Percentiles rank a stretch among this genome's conserved stretches.
phyloP scores from a whole-genome alignment of 2,113 vertebrate genomes.

The Heterotilapia buettikoferi region DNA sequence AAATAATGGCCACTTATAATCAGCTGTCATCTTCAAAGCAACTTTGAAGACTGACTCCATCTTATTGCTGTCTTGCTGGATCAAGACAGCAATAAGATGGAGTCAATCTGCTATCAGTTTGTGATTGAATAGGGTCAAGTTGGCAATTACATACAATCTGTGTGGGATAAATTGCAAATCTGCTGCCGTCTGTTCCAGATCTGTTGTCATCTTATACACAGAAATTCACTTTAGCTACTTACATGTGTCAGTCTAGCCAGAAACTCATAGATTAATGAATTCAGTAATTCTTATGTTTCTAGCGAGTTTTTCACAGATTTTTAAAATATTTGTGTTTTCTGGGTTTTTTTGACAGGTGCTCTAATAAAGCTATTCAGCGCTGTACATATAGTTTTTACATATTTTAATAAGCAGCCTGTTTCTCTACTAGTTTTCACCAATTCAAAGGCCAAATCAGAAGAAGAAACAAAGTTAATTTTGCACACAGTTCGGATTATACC shows the following conservation, averaged over 20 bases:
- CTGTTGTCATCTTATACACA: neutral
- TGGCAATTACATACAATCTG: neutral
- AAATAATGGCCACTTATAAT: neutral
- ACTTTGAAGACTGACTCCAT: neutral
- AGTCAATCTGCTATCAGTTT: neutral
- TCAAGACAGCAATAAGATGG: neutral
- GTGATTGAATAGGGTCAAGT: neutral
- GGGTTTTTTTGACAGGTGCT: fast-evolving
- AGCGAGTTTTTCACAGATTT: neutral
- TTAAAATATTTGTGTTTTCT: neutral
- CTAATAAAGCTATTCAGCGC: neutral
- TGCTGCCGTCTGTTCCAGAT: neutral
- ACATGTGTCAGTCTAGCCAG: neutral
- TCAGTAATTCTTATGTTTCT: neutral
- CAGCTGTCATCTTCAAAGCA: neutral
- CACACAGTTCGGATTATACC: neutral
- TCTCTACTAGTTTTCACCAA: neutral
- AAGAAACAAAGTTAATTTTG: neutral
- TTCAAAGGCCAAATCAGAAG: neutral
- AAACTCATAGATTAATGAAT: neutral
- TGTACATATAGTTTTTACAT: neutral
- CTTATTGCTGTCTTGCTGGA: neutral
- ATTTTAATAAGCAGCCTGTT: neutral
- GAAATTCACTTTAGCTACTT: neutral
- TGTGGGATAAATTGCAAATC: neutral